Base-by-base conservation (phyloP, 2,113 vertebrate genomes). In the Pachycephala philippinensis region DNA sequence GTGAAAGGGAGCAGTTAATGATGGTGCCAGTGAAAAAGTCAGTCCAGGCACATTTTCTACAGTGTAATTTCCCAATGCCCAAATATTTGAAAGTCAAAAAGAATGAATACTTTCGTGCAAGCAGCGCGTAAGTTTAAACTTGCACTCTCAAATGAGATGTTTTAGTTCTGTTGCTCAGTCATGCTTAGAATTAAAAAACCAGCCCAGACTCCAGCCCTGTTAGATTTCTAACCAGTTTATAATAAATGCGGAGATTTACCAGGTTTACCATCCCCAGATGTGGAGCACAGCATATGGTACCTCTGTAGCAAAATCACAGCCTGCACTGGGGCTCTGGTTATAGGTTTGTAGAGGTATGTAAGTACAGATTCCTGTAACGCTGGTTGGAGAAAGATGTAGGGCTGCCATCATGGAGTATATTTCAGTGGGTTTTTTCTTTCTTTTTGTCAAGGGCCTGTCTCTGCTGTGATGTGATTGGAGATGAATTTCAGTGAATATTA, bases 31-130 rank as follows among this genome's bases (percentile, higher is more conserved):
- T 17, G 75, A 66, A 90, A 83, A 57, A 76, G 15, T 45, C n/a
- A 49, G 10, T 6, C 33, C 12, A 23, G 53, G n/a, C 42, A 52
- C 49, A 7, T 49, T 72, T 69, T 75, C 65, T 61, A 6, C 30
- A 15, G 47, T 47, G 18, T 77, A 23, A 71, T 82, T 95, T 96
- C 59, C 75, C 64, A 83, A 0, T 33, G 56, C 93, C 80, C 59
- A 89, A 49, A 57, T 95, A 94, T 93, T 93, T 92, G 88, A 82
- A 95, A 96, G 74, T 90, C 9, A 92, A 82, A 95, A 84, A 76
- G 69, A 95, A 9, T 30, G 50, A 76, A 69, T 57, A 54, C 71
- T 33, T 47, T 7, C 8, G 17, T 74, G 49, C 70, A 35, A 27
- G 10, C 17, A 2, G 68, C 40, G 24, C 26, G 7, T 90, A 66